Evolutionary conservation across 2,888 invertebrate genomes (phyloP), one percentile per base, ranked within the genome.

Genomic region (Spilosoma lubricipeda): DNA sequence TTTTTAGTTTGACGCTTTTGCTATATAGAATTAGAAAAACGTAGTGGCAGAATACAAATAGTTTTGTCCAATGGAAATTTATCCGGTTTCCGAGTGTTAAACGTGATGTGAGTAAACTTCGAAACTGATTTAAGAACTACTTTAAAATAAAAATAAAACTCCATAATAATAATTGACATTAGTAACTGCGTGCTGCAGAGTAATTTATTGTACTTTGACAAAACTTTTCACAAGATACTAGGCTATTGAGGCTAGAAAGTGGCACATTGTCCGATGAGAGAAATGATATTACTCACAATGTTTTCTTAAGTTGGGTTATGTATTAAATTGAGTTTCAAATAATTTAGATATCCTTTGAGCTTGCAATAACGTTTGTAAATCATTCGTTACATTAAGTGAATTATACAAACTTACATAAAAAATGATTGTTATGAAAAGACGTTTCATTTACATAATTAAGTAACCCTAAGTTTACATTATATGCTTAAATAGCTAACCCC

Each of bases 1-100:
- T 87, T 91, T 92, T 93, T 86, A 86, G 88, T 88, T 89, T 88
- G 88, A 86, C 87, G 85, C 67, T 74, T 78, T 70, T 73, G 85
- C 86, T 88, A 87, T 88, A 85, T 82, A 88, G 90, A 89, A 89
- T 88, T 88, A 90, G 84, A 88, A 87, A 89, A 86, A 85, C 86
- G 86, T 75, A 87, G 87, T 87, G 87, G 80, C 85, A 85, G 76
- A 80, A 83, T 82, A 80, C 78, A 78, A 80, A 81, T 73, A 64
- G 45, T 74, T 80, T 71, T 76, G 72, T 66, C 33, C 48, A 70
- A 76, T 73, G 66, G 65, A 79, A 23, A 73, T 75, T 65, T 69
- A 81, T 81, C 72, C 68, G 73, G 77, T 81, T 79, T 68, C 27
- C 27, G 72, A 71, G 45, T n/a, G 18, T 48, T 76, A 48, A 72